phyloP scores from a whole-genome alignment of 2,797 vertebrate genomes.

The Gymnopithys bicolor region DNA sequence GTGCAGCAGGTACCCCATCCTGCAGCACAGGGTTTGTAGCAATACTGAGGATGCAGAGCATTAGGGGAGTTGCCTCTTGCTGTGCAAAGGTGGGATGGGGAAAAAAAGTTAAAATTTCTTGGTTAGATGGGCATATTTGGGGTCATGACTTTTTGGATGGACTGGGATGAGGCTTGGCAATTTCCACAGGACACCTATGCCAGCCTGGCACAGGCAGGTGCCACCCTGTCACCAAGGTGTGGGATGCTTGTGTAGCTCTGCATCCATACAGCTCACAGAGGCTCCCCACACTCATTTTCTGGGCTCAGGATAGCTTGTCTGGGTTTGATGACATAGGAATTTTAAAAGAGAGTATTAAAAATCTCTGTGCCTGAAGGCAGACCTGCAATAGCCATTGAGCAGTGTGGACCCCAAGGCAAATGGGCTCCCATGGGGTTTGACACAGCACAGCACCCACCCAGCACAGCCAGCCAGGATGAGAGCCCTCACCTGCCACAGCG shows the following conservation, averaged over 20 bases:
- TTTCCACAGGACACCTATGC: accelerated
- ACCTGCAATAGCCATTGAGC: background rate
- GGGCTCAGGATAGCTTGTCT: background rate
- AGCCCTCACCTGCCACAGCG: accelerated
- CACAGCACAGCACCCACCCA: background rate
- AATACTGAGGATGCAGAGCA: background rate
- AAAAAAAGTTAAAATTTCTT: background rate
- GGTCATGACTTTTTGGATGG: background rate
- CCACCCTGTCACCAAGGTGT: background rate
- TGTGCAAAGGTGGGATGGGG: accelerated
- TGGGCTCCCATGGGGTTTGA: too few relatives aligned
- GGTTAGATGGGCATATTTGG: background rate
- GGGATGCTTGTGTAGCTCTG: background rate
- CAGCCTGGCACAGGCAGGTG: background rate
- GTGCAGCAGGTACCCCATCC: background rate
- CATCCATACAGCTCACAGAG: background rate
- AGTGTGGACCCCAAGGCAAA: accelerated
- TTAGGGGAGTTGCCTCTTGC: background rate
- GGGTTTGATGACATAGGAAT: background rate
- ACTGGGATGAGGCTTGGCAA: background rate
- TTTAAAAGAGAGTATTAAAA: background rate
- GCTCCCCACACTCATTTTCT: accelerated
- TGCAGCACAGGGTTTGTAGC: background rate
- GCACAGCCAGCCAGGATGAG: background rate
- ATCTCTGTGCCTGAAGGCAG: background rate